These are phyloP conservation scores for Heloderma charlesbogerti DNA, from an alignment of 2,113 vertebrate genomes.

Conservation along the genomic window DNA sequence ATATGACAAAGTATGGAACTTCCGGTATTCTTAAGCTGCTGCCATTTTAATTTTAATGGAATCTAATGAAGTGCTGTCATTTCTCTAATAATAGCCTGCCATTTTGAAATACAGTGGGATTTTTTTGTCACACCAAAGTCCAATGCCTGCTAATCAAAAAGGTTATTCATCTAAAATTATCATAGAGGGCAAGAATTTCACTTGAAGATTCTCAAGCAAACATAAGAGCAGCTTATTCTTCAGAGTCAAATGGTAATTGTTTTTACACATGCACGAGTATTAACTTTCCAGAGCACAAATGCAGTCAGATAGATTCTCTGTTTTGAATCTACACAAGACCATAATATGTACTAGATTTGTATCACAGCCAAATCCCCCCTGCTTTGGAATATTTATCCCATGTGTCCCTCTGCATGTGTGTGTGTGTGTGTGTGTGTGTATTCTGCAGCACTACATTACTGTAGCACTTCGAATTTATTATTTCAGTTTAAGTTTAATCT, in stretches of 20 bases:
- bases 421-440: too few species aligned
- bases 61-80: constrained; percentile 5
- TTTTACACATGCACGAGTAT: neutral
- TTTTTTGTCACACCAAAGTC: neutral
- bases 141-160: neutral
- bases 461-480: neutral
- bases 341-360: neutral
- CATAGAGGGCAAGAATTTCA: neutral
- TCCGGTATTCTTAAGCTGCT: neutral
- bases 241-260: neutral
- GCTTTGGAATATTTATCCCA: neutral
- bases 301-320: neutral
- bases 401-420: neutral
- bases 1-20: neutral
- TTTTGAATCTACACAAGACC: neutral
- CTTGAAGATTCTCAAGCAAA: neutral
- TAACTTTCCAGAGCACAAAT: neutral
- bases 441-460: neutral
- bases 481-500: neutral
- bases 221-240: neutral
- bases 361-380: neutral
- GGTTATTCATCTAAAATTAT: constrained; percentile 1
- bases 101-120: neutral
- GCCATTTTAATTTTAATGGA: neutral
- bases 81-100: neutral